Conservation (phyloP, 2,888 invertebrate genomes). For the Melieria picta region DNA sequence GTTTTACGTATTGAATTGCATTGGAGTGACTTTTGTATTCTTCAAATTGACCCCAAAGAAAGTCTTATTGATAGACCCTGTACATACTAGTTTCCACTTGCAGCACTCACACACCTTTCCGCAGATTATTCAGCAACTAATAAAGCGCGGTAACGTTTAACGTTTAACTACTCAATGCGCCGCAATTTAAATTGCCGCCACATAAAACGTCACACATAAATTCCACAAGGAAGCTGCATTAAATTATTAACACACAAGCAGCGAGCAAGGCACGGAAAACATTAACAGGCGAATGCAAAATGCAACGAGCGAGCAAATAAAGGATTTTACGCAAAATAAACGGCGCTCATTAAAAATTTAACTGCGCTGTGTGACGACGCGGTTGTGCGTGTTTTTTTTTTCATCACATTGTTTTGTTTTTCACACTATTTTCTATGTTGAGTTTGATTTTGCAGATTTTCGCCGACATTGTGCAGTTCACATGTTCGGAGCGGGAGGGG, state of each 20-base stretch:
- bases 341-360: conserved; percentile 42
- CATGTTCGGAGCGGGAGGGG: conserved; percentile 12
- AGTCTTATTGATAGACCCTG: too few relatives aligned
- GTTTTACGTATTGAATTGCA: too few relatives aligned
- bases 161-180: too few relatives aligned
- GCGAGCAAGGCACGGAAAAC: not conserved
- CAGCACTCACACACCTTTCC: too few relatives aligned
- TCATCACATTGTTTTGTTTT: not conserved
- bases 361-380: conserved; percentile 27
- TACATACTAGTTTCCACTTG: too few relatives aligned
- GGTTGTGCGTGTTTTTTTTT: conserved; percentile 14
- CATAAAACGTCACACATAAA: too few relatives aligned
- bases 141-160: too few relatives aligned
- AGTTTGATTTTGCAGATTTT: conserved; percentile 4
- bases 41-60: too few relatives aligned
- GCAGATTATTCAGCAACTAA: too few relatives aligned
- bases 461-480: conserved; percentile 19
- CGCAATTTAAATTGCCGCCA: too few relatives aligned
- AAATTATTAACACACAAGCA: not conserved
- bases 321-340: conserved; percentile 29
- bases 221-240: not conserved
- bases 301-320: too few relatives aligned
- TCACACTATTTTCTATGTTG: not conserved
- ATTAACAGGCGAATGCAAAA: not conserved
- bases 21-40: too few relatives aligned